Evolutionary conservation across 1,140 invertebrate genomes (phyloP).

Genomic region (Meteorus sp.): DNA sequence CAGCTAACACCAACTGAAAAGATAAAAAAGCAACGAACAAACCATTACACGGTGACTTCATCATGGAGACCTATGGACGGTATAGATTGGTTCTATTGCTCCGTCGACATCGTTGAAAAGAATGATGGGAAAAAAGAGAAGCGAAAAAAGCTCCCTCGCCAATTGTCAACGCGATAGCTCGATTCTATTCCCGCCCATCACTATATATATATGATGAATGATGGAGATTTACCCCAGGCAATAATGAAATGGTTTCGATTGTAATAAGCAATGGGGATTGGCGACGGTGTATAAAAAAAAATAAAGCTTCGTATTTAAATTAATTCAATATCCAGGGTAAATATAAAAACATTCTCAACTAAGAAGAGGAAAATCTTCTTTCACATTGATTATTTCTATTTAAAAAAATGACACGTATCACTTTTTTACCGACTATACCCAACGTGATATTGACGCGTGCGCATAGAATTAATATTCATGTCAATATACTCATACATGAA

Average conservation of each 20-base stretch:
- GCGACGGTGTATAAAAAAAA: too few species aligned
- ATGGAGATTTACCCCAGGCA: not conserved
- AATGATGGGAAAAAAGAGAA: not conserved
- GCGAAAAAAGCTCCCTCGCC: not conserved
- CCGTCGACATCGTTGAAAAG: not conserved
- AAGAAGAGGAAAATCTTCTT: too few species aligned
- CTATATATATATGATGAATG: too few species aligned
- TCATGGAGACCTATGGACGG: not conserved
- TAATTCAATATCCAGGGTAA: too few species aligned
- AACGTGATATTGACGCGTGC: not conserved
- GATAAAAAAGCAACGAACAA: not conserved
- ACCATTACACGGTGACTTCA: too few species aligned
- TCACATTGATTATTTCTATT: too few species aligned
- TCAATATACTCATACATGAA: not conserved
- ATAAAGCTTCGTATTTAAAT: too few species aligned
- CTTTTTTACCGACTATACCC: too few species aligned
- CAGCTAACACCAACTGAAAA: not conserved
- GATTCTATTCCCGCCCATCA: not conserved
- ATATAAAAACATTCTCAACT: too few species aligned
- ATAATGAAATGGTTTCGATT: not conserved
- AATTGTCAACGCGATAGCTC: conserved; percentile 4
- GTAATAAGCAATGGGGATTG: not conserved
- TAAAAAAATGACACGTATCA: too few species aligned
- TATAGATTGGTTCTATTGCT: not conserved
- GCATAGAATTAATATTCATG: not conserved